phyloP scores from a whole-genome alignment of 2,888 invertebrate genomes.

The Malthinus seriepunctatus region DNA sequence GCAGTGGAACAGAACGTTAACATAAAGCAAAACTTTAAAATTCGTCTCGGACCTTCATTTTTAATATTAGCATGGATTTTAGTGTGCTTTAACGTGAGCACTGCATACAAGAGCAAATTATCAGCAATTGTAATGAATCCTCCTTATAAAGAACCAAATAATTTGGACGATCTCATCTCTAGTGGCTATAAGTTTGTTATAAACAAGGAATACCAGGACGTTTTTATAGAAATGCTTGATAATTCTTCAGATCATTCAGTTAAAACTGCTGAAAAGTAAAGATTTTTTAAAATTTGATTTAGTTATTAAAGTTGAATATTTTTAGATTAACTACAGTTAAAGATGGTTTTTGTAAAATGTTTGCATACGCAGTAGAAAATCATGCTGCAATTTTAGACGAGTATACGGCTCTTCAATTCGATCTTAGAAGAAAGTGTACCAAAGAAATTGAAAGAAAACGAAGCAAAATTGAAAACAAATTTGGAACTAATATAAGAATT shows the following conservation, averaged over 20 bases:
- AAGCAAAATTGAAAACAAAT: background rate
- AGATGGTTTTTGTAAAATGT: slow-evolving; percentile 25
- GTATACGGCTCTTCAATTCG: slow-evolving; percentile 26
- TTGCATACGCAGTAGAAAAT: slow-evolving; percentile 17
- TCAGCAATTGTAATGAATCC: slow-evolving; percentile 26
- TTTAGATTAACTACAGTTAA: background rate
- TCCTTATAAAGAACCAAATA: slow-evolving; percentile 21
- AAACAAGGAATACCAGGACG: slow-evolving; percentile 21
- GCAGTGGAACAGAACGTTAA: slow-evolving; percentile 15
- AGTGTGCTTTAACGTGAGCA: slow-evolving; percentile 19
- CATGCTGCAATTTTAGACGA: slow-evolving; percentile 27
- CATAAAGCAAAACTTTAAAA: slow-evolving; percentile 11
- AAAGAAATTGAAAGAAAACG: slow-evolving; percentile 1
- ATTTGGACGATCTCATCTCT: slow-evolving; percentile 15
- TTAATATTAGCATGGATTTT: slow-evolving; percentile 22
- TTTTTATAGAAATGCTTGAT: slow-evolving; percentile 12
- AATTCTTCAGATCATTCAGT: slow-evolving; percentile 20
- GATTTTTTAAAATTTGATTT: background rate
- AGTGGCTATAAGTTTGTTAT: slow-evolving; percentile 20
- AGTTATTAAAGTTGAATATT: background rate
- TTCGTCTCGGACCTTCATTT: slow-evolving; percentile 3
- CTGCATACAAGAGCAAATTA: slow-evolving; percentile 26
- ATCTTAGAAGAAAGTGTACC: slow-evolving; percentile 16
- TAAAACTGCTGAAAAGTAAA: slow-evolving; percentile 16
- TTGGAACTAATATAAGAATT: slow-evolving; percentile 17